Evolutionary conservation across 2,888 invertebrate species (phyloP), one percentile per base, ranked within the genome.

Genomic region (Sepioteuthis lessoniana): DNA sequence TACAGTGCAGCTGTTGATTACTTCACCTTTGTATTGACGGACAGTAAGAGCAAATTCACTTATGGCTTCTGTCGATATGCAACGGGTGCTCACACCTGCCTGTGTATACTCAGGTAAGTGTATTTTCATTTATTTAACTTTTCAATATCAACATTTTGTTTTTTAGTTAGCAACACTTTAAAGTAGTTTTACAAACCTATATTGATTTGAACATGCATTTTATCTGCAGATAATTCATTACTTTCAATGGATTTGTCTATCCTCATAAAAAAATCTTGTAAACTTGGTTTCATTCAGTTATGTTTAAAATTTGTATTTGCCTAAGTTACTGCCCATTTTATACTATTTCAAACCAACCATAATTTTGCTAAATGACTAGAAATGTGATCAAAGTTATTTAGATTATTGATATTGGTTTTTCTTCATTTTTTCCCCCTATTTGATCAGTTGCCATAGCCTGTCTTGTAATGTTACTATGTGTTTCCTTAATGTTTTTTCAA

Each of bases 1-100:
- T 96, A 35, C 95, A 97, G 97, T 94, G 96, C 97, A 96, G 98
- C 98, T 94, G 98, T 99, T 94, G 99, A 99, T 97, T 98, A 99
- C 96, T 99, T 99, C 97, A 99, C 99, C 47, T 99, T 99, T 97
- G 99, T 99, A 94, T 97, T 99, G 96, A 99, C 99, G 46, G 99
- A 98, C 96, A 98, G 98, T 96, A 99, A 99, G 97, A 99, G 99
- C 47, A 99, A 99, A 97, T 99, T 99, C 98, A 99, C 99, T 90
- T 99, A 99, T 98, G 99, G 99, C 95, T 99, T 99, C 97, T 99
- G 99, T 97, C 98, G 99, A 47, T 99, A 99, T 97, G 99, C 99
- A 97, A 98, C 99, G 13, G 98, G 98, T 97, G 98, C 98, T 46
- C 98, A 98, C 97, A 98, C 98, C 38, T 98, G 99, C 95, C 96